Evolutionary conservation across 2,113 vertebrate species (phyloP).

Genomic region (Spea multiplicata): DNA sequence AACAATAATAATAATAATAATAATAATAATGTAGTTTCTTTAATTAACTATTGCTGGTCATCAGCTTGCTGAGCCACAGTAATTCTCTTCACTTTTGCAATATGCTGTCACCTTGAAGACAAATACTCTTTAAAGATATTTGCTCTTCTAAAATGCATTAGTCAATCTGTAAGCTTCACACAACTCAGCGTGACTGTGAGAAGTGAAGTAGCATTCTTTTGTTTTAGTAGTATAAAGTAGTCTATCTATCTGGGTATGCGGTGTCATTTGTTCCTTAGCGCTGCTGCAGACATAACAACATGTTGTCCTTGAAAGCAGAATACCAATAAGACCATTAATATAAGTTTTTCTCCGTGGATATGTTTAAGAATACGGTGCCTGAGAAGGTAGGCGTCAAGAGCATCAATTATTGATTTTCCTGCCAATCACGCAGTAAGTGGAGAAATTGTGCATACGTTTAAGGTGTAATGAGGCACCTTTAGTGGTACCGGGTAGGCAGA

Average conservation of each 20-base stretch:
- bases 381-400: not conserved
- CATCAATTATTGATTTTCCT: constrained; percentile 33
- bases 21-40: too few species aligned
- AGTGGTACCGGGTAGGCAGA: not conserved
- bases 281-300: not conserved
- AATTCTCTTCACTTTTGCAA: not conserved
- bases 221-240: not conserved
- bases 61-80: not conserved
- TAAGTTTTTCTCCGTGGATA: not conserved
- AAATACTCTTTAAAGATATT: not conserved
- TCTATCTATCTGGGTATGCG: not conserved
- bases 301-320: not conserved
- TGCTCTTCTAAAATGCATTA: not conserved
- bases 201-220: not conserved
- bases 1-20: too few species aligned
- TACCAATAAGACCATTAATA: not conserved
- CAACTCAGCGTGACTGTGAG: not conserved
- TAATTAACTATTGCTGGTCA: too few species aligned
- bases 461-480: not conserved
- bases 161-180: not conserved
- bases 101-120: not conserved
- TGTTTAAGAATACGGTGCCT: not conserved
- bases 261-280: not conserved
- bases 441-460: not conserved
- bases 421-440: constrained; percentile 2